Evolutionary conservation across 2,888 invertebrate species (phyloP), one percentile per base, ranked within the genome.

Genomic region (Athrips mouffetella): DNA sequence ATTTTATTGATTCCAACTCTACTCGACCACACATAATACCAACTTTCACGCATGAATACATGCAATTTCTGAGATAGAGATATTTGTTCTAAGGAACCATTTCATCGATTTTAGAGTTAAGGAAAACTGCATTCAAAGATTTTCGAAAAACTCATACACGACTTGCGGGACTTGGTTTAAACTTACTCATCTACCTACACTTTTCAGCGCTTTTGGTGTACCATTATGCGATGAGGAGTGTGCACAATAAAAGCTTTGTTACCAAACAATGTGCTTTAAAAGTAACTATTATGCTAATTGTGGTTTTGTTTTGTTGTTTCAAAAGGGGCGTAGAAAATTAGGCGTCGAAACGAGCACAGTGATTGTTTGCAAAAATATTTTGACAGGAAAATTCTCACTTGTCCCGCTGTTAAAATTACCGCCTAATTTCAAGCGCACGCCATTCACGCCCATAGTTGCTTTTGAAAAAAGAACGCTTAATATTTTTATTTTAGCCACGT

Each of bases 341-440:
- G 46, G 56, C 52, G 55, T 58, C 67, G 59, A 73, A 72, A 72
- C 55, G 57, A 67, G 67, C 66, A 66, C 67, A 62, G 67, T 69
- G 74, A 87, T 86, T 86, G 87, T 87, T 88, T 88, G 85, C 70
- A 70, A 88, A 80, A 88, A 87, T 88, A 86, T 88, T 88, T 77
- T 87, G 88, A 88, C 88, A 87, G 63, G 73, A 71, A 83, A 87
- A 87, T 88, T 73, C 66, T 73, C 67, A 73, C 76, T 72, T 81
- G 62, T 62, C 79, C 74, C 73, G 72, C 76, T 79, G 81, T 75
- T 72, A 80, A 79, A 80, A 79, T 81, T 78, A 70, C 70, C 76
- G 78, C 73, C 80, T 83, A 83, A 84, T 84, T 76, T 72, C 53
- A 53, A 49, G 72, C 79, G 71, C 69, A 71, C 73, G 78, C 57